Base-by-base conservation (phyloP, 2,888 invertebrate genomes). In the Conomelus anceps region DNA sequence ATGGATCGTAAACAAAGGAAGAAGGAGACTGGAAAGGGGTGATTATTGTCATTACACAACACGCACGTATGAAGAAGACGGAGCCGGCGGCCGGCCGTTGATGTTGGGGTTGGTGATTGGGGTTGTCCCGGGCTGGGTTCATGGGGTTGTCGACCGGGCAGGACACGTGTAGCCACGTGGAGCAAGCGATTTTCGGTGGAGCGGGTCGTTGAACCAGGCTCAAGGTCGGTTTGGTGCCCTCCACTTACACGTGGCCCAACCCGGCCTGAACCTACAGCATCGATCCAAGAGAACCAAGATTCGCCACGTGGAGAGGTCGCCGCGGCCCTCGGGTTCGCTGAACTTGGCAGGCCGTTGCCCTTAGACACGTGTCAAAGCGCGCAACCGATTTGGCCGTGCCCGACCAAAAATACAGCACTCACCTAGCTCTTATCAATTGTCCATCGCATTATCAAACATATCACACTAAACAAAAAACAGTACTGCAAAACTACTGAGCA, bases 141-240 rank as follows among this genome's bases (percentile, higher is more conserved):
- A 26, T 26, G 87, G 23, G 87, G 87, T 87, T 86, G 86, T 13
- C 86, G 86, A 86, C 86, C 86, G 26, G 63, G 22, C 23, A 85
- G 85, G 88, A 84, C 88, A 89, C 89, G 89, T 89, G 89, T 4
- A 20, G 41, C 13, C 89, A 86, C 89, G 89, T 34, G 89, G 89
- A 86, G 86, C 87, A 86, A 86, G 86, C 86, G 88, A 88, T 88
- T 41, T 84, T 63, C 63, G 87, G 23, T 34, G 84, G 87, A 63
- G 23, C 86, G 87, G 89, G 63, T 87, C 89, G 89, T 26, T 88
- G 34, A 84, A 84, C 89, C 87, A 29, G 24, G 86, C 86, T 29
- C 86, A 86, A 86, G 86, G 86, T 86, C 86, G 86, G 86, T 20
- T 7, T 24, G 23, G 24, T 86, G 86, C 23, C 86, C 86, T 24